phyloP scores from a whole-genome alignment of 2,797 vertebrate genomes.

The Pipistrellus kuhlii region DNA sequence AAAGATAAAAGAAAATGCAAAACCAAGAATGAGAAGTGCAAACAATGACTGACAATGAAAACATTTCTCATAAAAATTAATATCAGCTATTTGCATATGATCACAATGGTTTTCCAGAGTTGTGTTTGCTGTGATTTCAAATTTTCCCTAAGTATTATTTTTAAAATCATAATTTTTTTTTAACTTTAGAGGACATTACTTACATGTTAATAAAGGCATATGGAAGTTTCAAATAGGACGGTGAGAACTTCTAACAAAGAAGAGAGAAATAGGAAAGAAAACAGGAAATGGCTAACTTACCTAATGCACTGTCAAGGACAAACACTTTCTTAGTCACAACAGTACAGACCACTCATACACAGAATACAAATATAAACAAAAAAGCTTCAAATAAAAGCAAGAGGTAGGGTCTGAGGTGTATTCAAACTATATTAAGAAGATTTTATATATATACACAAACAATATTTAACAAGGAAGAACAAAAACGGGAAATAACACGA shows the following conservation, averaged over 20 bases:
- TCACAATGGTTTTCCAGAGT: neutral
- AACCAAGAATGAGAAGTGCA: neutral
- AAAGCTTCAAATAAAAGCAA: neutral
- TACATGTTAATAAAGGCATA: neutral
- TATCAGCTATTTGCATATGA: neutral
- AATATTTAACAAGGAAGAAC: neutral
- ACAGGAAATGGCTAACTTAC: neutral
- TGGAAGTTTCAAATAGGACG: neutral
- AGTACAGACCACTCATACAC: neutral
- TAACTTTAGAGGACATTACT: neutral
- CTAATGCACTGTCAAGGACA: neutral
- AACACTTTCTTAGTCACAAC: slow-evolving; percentile 6
- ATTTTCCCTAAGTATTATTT: neutral
- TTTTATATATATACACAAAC: neutral
- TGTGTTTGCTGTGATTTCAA: neutral
- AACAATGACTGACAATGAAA: neutral
- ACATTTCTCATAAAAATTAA: neutral
- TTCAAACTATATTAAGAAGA: neutral
- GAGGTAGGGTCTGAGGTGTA: neutral
- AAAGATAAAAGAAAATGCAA: slow-evolving; percentile 24
- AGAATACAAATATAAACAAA: slow-evolving; percentile 3
- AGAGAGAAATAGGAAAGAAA: slow-evolving; percentile 20
- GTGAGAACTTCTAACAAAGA: neutral
- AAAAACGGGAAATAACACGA: neutral
- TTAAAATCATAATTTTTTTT: neutral